Evolutionary conservation across 2,113 vertebrate genomes (phyloP), one percentile per base, ranked within the genome.

Genomic region (Puntigrus tetrazona): DNA sequence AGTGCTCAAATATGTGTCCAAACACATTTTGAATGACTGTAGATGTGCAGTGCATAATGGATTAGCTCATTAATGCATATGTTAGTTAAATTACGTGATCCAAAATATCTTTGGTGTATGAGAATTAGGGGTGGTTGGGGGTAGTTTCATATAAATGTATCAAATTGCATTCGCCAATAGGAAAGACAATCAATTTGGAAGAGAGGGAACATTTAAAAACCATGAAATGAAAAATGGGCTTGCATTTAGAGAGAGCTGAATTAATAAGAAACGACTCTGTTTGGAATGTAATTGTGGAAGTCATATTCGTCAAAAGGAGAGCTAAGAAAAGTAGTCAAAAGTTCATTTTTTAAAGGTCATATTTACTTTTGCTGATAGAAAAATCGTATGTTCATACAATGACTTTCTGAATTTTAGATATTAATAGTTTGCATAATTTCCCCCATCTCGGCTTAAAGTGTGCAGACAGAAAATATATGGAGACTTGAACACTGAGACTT

Each of bases 31-130:
- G 50, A 16, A 22, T 20, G 18, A 22, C 7, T 69, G 18, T 70
- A 38, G 34, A 70, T 70, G 34, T 36, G 18, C 20, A 47, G 25
- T 27, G 47, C 5, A 27, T 70, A 82, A 69, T 52, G 43, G 81
- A 69, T 65, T 90, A 85, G 87, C 84, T 85, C 85, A 86, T 86
- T 81, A 78, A 78, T 86, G 84, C 79, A 86, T 87, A 83, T 89
- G 73, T 83, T 85, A 70, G 52, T 45, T n/a, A 83, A 78, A 86
- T 86, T 43, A 65, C 59, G 73, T 55, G 67, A 27, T 81, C 36
- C 16, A 38, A 41, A 67, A 18, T 36, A 50, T 81, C 34, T 38
- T 77, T 22, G 25, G 47, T 50, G 76, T 14, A 77, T 14, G 7
- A 52, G 14, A 29, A 45, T n/a, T n/a, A n/a, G n/a, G n/a, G n/a